Base-by-base conservation (phyloP, 2,113 vertebrate genomes). In the Phalacrocorax aristotelis region DNA sequence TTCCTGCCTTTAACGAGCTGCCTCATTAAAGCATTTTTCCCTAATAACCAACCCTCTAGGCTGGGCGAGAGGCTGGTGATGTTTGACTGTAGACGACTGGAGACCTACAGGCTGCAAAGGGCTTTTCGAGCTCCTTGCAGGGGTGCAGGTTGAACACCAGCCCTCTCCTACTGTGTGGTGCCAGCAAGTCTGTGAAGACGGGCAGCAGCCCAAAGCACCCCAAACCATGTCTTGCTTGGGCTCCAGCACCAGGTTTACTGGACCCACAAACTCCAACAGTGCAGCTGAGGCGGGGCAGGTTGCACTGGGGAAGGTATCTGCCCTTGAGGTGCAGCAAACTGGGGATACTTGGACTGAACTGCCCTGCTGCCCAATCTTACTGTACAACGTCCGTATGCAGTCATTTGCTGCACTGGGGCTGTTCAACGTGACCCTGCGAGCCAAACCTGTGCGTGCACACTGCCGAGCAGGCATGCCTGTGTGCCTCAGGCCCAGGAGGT, bases 11-110 rank as follows among this genome's bases (percentile, higher is more conserved):
- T 97, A 97, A 97, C 14, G 8, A 95, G 94, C 87, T 92, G 82
- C 82, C 93, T 97, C 79, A 86, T 97, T 97, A 87, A 86, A 81
- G 90, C 81, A 76, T 62, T 94, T 96, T 96, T 97, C 76, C 90
- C 68, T 96, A 96, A 95, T 89, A 94, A 94, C 55, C 76, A 90
- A 1, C 70, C 70, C 89, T 96, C 38, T 0, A 0, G 94, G 93
- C 78, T 88, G 87, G 81, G 68, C n/a, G 68, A 77, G 60, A 77
- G 58, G 68, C 62, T 94, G 83, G 30, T 46, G 78, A 62, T 95
- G 54, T 72, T 94, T 8, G 17, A 42, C 49, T 92, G 66, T 27
- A 83, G 85, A 76, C 57, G 88, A 13, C 72, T 55, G 55, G 72
- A 93, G 71, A 42, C 90, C 78, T 95, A 55, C 79, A 91, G 42